Conservation (phyloP, 2,113 vertebrate genomes). For the Pristiophorus japonicus region DNA sequence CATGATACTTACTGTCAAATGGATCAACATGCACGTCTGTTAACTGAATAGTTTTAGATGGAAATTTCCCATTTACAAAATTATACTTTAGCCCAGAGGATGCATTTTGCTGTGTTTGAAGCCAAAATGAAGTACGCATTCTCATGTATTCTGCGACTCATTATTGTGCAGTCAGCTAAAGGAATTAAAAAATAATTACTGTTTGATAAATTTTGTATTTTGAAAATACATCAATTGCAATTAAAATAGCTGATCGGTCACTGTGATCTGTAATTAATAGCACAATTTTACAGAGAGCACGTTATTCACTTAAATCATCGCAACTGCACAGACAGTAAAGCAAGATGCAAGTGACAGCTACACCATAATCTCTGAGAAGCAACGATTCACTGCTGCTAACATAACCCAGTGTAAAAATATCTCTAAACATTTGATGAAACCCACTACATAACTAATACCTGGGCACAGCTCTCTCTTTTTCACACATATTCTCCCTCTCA, state of each 20-base stretch:
- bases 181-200: not conserved
- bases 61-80: not conserved
- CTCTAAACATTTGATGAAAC: not conserved
- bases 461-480: not conserved
- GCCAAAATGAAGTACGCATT: not conserved
- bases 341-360: not conserved
- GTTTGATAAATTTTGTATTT: not conserved
- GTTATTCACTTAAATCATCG: not conserved
- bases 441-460: not conserved
- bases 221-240: not conserved
- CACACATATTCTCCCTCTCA: not conserved
- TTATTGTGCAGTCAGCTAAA: not conserved
- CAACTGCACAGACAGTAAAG: not conserved
- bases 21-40: not conserved
- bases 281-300: not conserved
- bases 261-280: no score
- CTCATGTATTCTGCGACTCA: not conserved
- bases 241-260: not conserved
- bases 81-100: not conserved
- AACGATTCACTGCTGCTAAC: not conserved
- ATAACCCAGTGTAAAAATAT: not conserved
- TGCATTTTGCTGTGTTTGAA: not conserved
- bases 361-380: not conserved
- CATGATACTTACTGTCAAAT: not conserved
- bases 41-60: not conserved